Evolutionary conservation across 2,113 vertebrate species (phyloP), one percentile per base, ranked within the genome.

Genomic region (Kobus ellipsiprymnus): DNA sequence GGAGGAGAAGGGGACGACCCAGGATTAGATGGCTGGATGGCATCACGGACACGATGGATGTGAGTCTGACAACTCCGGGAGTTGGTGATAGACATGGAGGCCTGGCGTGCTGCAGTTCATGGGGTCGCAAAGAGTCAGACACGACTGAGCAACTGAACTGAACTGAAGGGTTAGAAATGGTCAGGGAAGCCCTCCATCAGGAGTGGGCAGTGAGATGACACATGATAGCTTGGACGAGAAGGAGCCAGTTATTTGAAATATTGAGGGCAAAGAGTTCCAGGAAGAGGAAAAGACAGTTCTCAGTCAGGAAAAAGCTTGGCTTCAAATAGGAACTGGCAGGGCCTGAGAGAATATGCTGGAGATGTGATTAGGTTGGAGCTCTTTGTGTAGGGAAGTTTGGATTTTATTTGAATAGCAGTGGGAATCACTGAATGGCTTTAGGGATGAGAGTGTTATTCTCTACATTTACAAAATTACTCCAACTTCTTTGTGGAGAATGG

Each of bases 311-410:
- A 91, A 85, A 88, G 6, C 30, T 29, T 40, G 30, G 44, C 54
- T 94, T 62, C 62, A 82, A 33, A 77, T 88, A 64, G 12, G 36
- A 62, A 78, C 25, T 19, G 62, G 10, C 19, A 48, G 3, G 15
- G 14, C 25, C 25, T 85, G 44, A 36, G 52, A 74, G 36, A n/a
- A 40, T 10, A 8, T 8, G 40, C 46, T 14, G 29, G 13, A 48
- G 62, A 54, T 17, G 13, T 5, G 25, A 30, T 23, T 36, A 33
- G 30, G n/a, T 7, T 40, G 30, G 54, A 30, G 7, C 30, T 33
- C 10, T 7, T 19, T 1, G 3, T 0, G 1, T 14, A 44, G 36
- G 12, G 44, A 54, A 19, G 80, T 77, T n/a, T 48, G 30, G 54
- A 23, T 50, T 94, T 82, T 33, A 62, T 48, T 12, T 74, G 14